Conservation (phyloP, 2,797 vertebrate genomes). For the Platalea minor region DNA sequence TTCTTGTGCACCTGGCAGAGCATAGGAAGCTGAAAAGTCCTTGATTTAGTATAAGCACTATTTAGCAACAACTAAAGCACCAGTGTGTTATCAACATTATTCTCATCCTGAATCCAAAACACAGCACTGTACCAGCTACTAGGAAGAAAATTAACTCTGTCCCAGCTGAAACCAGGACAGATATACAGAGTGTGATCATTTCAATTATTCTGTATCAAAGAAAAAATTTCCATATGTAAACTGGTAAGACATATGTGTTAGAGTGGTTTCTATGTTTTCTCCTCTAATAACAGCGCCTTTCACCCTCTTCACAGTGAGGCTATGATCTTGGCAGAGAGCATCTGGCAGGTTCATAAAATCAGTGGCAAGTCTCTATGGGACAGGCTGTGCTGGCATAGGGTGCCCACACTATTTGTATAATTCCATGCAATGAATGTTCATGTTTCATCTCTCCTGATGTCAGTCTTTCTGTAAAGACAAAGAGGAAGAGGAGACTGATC, state of each 20-base stretch:
- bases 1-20: no score
- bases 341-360: neutral
- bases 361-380: fast-evolving
- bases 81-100: no score
- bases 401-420: neutral
- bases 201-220: neutral
- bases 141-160: no score
- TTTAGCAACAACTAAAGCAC: no score
- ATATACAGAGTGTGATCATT: neutral
- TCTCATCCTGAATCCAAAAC: no score
- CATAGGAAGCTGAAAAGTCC: no score
- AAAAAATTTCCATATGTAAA: neutral
- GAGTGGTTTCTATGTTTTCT: neutral
- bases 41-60: no score
- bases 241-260: neutral
- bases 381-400: neutral
- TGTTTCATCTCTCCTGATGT: neutral
- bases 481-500: neutral
- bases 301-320: neutral
- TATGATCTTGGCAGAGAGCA: neutral
- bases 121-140: no score
- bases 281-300: neutral
- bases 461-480: neutral
- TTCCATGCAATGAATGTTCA: neutral
- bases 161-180: no score